Evolutionary conservation across 2,888 invertebrate species (phyloP), one percentile per base, ranked within the genome.

Genomic region (Cristatella mucedo): DNA sequence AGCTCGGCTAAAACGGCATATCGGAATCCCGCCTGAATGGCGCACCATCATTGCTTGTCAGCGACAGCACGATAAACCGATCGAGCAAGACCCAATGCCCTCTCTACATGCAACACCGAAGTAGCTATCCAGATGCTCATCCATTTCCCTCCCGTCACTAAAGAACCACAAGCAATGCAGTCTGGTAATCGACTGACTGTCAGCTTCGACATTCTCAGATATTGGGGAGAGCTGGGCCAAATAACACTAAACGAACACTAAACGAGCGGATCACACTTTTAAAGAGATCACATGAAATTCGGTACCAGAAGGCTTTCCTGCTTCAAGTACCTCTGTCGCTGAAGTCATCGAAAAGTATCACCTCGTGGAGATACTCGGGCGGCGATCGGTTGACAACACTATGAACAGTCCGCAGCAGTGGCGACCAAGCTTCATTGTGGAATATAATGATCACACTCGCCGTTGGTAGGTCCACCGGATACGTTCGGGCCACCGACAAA

Each of bases 341-440:
- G 63, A 77, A 78, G 67, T 95, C 93, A 61, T 95, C 91, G n/a
- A 93, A 80, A 7, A 95, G 69, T 55, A 95, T 80, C 42, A 95
- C 80, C 70, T 95, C 91, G 59, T 84, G 78, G 11, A 95, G 70
- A 54, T 80, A 73, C 45, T 67, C 71, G 48, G 68, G 71, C 24
- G 75, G 80, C 53, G 76, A 77, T 66, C 77, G 69, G 59, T 82
- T 78, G 38, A 87, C 68, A n/a, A 86, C 83, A 59, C 82, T 83
- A 74, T 83, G 80, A n/a, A 85, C 74, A 0, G 86, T 87, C 43
- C 86, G 67, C 29, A 85, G 56, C 30, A 86, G 70, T 29, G 83
- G 77, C 33, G 83, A 82, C 71, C 81, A 85, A 0, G 84, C 82
- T 65, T 89, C 87, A 62, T 89, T 84, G 61, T 78, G 82, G 70